Evolutionary conservation across 2,797 vertebrate species (phyloP), one percentile per base, ranked within the genome.

Genomic region (Paguma larvata): DNA sequence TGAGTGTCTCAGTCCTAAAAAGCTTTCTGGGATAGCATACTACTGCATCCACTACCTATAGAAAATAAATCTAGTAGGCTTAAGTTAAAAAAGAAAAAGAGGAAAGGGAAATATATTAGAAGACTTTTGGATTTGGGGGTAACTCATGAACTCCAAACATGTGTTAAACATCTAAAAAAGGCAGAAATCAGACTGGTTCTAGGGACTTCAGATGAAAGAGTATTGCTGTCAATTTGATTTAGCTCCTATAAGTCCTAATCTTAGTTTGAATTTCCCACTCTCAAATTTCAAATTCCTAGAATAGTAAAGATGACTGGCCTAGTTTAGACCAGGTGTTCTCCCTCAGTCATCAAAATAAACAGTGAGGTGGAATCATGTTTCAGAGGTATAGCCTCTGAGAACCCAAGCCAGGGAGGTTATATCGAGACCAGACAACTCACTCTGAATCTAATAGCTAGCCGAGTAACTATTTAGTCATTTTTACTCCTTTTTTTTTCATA

Each of bases 261-360:
- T 67, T 80, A 51, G 21, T 53, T 77, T 90, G 83, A 75, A n/a
- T 68, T 41, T 91, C 44, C 46, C 41, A 62, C 53, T 85, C 63
- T 87, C 65, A 63, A 68, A 92, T 88, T 86, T 53, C 73, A 73
- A 56, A 68, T 82, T 95, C 68, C 30, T 78, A 41, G 51, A 18
- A 23, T 65, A 44, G 32, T 51, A 95, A 75, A 93, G 59, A 21
- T 32, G 62, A 23, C 51, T 51, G 62, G 65, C 32, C 19, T n/a
- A 59, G 23, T 3, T 85, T 63, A 89, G 90, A 15, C 18, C 59
- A 67, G 46, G 67, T 70, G 44, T 82, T n/a, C 65, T 63, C 23
- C 34, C 27, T 93, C 30, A 80, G 13, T 27, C 41, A 72, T 80
- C 3, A 10, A 15, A 75, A 6, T 21, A 32, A 21, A 34, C 73